Base-by-base conservation (phyloP, 2,888 invertebrate genomes). In the Agonopterix arenella region DNA sequence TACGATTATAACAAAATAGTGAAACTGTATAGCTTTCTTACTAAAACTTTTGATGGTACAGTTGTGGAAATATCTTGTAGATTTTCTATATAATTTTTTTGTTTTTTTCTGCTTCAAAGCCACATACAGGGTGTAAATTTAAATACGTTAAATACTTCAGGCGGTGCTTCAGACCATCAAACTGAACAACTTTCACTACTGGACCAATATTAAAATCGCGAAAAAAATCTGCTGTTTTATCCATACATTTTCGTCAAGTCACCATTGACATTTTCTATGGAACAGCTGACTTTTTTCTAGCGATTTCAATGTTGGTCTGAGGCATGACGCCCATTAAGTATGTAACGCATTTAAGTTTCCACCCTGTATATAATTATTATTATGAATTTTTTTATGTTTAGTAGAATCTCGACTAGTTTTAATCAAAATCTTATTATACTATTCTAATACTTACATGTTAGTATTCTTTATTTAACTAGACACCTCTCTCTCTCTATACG, bases 21-120 rank as follows among this genome's bases (percentile, higher is more conserved):
- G 69, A 70, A 61, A 62, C 64, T 73, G 79, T 82, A 71, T 65
- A 77, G 84, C 83, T 81, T 83, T 60, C 69, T 79, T 79, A 80
- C 72, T 51, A 50, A 58, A 54, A 28, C 28, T 55, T 60, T 60
- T 67, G 74, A 62, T 69, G 60, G 61, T 73, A 66, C 73, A 74
- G 74, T 81, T 80, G 81, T 81, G 82, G 65, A 76, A 78, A 80
- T 73, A 69, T 70, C 9, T n/a, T 40, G 7, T n/a, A 9, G 9
- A 40, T 28, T 40, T 40, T 40, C n/a, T 40, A 1, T 40, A 9
- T 40, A 40, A 40, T 40, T 40, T 9, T 40, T 40, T 2, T 40
- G 40, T n/a, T n/a, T 40, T 3, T 7, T 7, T 40, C n/a, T 40
- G 9, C 28, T 28, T 28, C 28, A 7, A 28, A 28, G 28, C 28